A percentile compares a stretch with the other conserved stretches of the same genome.
Conservation (phyloP, 2,113 vertebrate species). For the Aplodontia rufa region DNA sequence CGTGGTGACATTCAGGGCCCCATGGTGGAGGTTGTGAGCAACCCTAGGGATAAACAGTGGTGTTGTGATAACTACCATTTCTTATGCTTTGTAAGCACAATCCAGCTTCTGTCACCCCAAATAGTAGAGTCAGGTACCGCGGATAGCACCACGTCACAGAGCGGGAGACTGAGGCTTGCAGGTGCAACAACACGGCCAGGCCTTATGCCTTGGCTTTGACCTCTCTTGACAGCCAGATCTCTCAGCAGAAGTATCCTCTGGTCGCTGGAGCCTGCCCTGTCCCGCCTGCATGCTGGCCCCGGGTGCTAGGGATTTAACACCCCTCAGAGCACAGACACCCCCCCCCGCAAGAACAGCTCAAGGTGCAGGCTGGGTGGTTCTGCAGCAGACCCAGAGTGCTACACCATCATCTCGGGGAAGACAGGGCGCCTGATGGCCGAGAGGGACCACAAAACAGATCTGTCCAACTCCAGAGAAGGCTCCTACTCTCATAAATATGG, state of each 20-base stretch:
- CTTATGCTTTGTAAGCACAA: background rate
- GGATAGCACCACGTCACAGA: background rate
- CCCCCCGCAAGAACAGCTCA: background rate
- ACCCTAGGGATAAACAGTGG: accelerated
- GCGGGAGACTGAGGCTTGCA: background rate
- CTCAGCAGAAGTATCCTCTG: background rate
- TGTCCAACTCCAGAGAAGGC: background rate
- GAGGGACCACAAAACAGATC: too few relatives aligned
- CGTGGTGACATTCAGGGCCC: accelerated
- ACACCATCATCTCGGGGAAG: background rate
- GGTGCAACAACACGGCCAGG: accelerated
- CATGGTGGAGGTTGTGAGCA: accelerated
- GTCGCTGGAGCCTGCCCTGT: background rate
- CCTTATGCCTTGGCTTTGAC: background rate
- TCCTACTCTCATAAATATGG: background rate
- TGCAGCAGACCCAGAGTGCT: background rate
- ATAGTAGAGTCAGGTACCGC: background rate
- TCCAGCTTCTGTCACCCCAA: background rate
- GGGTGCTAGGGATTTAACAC: accelerated
- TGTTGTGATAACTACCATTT: accelerated
- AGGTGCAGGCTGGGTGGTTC: background rate
- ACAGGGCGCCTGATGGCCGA: background rate
- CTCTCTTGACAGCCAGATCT: accelerated
- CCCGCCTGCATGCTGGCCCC: accelerated
- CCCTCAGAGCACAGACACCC: background rate